phyloP scores from a whole-genome alignment of 1,140 invertebrate genomes.

The Kradibia gibbosae region DNA sequence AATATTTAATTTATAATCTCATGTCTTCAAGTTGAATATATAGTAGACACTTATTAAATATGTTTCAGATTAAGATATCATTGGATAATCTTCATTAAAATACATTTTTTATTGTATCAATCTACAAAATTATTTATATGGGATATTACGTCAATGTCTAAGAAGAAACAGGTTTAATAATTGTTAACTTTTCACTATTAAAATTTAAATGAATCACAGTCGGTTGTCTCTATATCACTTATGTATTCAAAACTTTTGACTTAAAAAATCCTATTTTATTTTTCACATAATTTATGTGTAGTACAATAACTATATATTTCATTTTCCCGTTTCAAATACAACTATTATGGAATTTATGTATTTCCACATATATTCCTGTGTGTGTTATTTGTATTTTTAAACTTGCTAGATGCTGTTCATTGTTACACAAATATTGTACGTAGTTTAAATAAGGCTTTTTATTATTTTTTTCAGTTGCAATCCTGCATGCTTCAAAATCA shows the following conservation, averaged over 20 bases:
- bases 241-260: neutral
- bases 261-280: neutral
- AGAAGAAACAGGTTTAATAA: conserved; percentile 41
- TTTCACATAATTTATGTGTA: neutral
- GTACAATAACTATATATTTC: neutral
- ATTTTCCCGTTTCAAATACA: neutral
- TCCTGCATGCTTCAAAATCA: conserved; percentile 48
- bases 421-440: conserved; percentile 10
- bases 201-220: conserved; percentile 9
- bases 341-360: conserved; percentile 10
- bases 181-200: conserved; percentile 23
- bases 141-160: conserved; percentile 43
- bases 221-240: neutral
- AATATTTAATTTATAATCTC: neutral
- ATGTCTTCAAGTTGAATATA: neutral
- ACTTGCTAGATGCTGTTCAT: conserved; percentile 22
- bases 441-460: conserved; percentile 47
- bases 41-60: conserved; percentile 3
- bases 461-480: conserved; percentile 50
- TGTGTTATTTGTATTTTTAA: neutral
- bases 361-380: conserved; percentile 8
- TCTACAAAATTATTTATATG: conserved; percentile 25
- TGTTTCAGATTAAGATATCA: conserved; percentile 41
- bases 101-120: too few species aligned
- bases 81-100: neutral